Conservation (phyloP, 2,113 vertebrate genomes). For the Dromiciops gliroides region DNA sequence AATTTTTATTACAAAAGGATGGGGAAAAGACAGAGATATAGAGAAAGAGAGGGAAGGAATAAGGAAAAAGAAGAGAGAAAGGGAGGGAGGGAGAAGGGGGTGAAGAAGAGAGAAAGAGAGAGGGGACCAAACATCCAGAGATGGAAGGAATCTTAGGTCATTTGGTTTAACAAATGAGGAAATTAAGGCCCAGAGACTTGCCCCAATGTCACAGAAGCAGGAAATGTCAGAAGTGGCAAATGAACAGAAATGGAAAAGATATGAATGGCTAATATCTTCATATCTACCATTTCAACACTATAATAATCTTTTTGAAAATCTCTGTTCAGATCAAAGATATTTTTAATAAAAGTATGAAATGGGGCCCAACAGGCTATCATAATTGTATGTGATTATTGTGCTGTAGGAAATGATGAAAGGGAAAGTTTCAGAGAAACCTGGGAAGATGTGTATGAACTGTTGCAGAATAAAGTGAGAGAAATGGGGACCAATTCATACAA, state of each 20-base stretch:
- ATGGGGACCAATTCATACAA: background rate
- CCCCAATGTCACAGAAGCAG: background rate
- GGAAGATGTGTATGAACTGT: background rate
- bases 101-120: background rate
- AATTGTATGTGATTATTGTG: background rate
- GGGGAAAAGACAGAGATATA: background rate
- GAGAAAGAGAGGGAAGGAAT: too few relatives aligned
- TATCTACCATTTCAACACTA: background rate
- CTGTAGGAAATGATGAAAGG: background rate
- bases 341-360: background rate
- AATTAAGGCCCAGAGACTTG: background rate
- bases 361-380: background rate
- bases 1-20: background rate
- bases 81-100: background rate
- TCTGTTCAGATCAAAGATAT: background rate
- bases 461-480: background rate
- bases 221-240: background rate
- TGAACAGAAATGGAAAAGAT: background rate
- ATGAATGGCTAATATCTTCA: background rate
- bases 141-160: background rate
- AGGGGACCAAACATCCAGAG: background rate
- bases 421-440: background rate
- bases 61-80: background rate
- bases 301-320: background rate
- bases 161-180: background rate